Conservation (phyloP, 2,797 vertebrate genomes). For the Pteronotus mesoamericanus region DNA sequence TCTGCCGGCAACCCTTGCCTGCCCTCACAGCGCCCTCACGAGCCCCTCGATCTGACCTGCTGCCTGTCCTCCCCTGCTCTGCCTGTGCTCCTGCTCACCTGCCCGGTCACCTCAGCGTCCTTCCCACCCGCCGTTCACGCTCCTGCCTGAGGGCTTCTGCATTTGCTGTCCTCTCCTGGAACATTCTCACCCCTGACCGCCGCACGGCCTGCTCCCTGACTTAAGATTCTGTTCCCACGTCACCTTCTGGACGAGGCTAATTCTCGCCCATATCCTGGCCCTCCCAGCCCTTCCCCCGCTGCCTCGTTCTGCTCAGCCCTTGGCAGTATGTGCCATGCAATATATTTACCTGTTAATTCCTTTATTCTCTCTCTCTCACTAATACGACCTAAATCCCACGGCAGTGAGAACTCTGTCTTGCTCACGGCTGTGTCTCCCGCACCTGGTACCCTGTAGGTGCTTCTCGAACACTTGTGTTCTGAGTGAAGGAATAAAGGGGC, state of each 20-base stretch:
- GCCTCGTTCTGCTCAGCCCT: not conserved
- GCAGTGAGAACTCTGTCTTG: too few species aligned
- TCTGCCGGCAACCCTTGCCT: not conserved
- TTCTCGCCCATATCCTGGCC: not conserved
- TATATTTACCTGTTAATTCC: not conserved
- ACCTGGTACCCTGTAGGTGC: not conserved
- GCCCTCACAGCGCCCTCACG: not conserved
- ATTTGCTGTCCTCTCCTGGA: not conserved
- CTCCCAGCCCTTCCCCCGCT: too few species aligned
- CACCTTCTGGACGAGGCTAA: not conserved
- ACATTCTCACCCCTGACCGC: not conserved
- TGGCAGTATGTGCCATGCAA: rapidly evolving
- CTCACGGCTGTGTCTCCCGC: not conserved
- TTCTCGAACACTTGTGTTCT: not conserved
- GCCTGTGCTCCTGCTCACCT: not conserved
- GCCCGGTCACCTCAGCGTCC: not conserved
- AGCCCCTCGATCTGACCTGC: not conserved
- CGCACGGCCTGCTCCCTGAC: not conserved
- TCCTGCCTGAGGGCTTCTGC: not conserved
- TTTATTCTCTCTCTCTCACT: not conserved
- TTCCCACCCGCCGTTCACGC: not conserved
- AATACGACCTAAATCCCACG: rapidly evolving
- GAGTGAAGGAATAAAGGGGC: not conserved
- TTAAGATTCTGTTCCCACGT: not conserved
- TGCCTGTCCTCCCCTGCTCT: rapidly evolving